Conservation (phyloP, 2,113 vertebrate genomes). For the Oncorhynchus clarkii region DNA sequence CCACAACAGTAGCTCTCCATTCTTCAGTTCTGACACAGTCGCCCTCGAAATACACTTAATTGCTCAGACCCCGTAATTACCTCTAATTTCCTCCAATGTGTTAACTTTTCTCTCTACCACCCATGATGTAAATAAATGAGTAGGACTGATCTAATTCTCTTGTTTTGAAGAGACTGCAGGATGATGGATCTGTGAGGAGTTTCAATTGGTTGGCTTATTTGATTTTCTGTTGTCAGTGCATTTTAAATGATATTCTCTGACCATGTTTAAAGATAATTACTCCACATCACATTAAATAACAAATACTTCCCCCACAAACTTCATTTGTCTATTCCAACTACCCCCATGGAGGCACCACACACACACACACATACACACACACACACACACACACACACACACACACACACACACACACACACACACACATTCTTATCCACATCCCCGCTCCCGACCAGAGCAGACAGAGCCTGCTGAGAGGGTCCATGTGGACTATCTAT, state of each 20-base stretch:
- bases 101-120: conserved; percentile 53
- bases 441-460: conserved; percentile 12
- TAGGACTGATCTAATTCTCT: conserved; percentile 55
- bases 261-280: conserved; percentile 30
- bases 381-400: too few relatives aligned
- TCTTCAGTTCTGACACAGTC: conserved; percentile 33
- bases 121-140: conserved; percentile 61
- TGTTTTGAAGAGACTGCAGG: conserved; percentile 52
- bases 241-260: conserved; percentile 50
- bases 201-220: conserved; percentile 54
- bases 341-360: too few relatives aligned
- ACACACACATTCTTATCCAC: neutral
- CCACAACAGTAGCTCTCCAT: neutral
- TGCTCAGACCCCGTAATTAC: conserved; percentile 60
- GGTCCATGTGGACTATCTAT: conserved; percentile 22
- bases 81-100: conserved; percentile 55
- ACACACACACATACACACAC: too few relatives aligned
- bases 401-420: too few relatives aligned
- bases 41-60: conserved; percentile 63
- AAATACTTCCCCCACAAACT: neutral
- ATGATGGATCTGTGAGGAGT: conserved; percentile 53
- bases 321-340: neutral
- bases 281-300: conserved; percentile 21
- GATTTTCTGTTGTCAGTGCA: conserved; percentile 49
- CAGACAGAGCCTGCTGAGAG: conserved; percentile 31